A percentile compares a stretch with the other conserved stretches of the same genome.
Evolutionary conservation across 2,888 invertebrate genomes (phyloP).

Genomic region (Meiosimyza decipiens): DNA sequence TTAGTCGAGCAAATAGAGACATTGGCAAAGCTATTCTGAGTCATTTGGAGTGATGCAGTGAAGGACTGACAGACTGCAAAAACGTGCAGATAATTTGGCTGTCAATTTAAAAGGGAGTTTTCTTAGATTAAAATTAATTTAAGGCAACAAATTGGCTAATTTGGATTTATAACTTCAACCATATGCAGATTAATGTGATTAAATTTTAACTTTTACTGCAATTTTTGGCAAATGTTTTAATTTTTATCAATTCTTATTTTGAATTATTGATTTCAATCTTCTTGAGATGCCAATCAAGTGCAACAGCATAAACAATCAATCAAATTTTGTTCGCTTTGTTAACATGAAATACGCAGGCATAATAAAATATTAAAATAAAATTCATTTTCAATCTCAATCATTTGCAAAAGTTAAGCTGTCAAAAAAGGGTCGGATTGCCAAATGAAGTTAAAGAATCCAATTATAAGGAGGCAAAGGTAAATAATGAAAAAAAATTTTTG

Average conservation of each 20-base stretch:
- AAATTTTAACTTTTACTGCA: too few relatives aligned
- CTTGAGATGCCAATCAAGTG: neutral
- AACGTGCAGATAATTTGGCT: neutral
- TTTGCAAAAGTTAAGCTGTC: conserved; percentile 19
- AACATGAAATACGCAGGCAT: neutral
- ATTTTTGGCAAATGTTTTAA: too few relatives aligned
- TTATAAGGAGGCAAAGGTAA: neutral
- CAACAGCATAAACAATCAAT: neutral
- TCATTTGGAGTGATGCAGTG: conserved; percentile 3
- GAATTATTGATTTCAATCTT: too few relatives aligned
- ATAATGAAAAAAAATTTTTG: neutral
- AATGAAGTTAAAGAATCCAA: conserved; percentile 9
- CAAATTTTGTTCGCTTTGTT: neutral
- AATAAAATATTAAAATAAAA: neutral
- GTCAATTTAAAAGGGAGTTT: conserved; percentile 1
- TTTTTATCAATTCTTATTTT: too few relatives aligned
- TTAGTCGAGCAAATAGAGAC: conserved; percentile 26
- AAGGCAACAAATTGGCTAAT: too few relatives aligned
- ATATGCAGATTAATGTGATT: too few relatives aligned
- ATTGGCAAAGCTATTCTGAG: conserved; percentile 4
- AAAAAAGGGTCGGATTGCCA: conserved; percentile 6
- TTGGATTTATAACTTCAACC: too few relatives aligned
- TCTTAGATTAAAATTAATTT: too few relatives aligned
- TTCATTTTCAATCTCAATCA: neutral
- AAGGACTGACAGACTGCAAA: neutral